Percentiles rank a stretch among this genome's conserved stretches.
These are phyloP conservation scores for Cassiopea andromeda DNA, from an alignment of 30 jellyfish, hydroid and myxozoan genomes.

Conservation along the genomic window DNA sequence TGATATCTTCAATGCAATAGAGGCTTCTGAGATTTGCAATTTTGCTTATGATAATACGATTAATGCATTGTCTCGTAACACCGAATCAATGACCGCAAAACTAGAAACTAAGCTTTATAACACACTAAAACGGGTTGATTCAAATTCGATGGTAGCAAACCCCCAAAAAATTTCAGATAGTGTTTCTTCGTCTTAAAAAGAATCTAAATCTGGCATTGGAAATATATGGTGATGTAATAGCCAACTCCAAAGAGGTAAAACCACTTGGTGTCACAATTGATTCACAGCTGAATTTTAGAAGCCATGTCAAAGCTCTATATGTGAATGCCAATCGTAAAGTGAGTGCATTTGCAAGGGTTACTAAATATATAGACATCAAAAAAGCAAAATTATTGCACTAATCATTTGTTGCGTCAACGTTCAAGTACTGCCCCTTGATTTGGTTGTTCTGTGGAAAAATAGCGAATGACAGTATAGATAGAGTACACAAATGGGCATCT, in stretches of 20 bases:
- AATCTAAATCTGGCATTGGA: neutral
- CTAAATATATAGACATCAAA: neutral
- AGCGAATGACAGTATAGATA: slow-evolving; percentile 15
- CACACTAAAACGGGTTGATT: neutral
- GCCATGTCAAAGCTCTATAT: slow-evolving; percentile 16
- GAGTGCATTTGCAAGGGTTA: slow-evolving; percentile 23
- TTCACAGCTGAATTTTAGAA: slow-evolving; percentile 16
- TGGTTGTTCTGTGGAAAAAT: slow-evolving; percentile 34
- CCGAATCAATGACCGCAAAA: neutral
- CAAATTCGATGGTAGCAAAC: neutral
- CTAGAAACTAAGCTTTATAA: neutral
- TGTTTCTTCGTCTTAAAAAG: slow-evolving; percentile 4
- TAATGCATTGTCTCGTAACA: neutral
- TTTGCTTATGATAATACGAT: slow-evolving; percentile 16
- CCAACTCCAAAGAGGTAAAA: slow-evolving; percentile 33
- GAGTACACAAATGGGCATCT: neutral
- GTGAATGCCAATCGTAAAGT: neutral
- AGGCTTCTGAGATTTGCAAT: slow-evolving; percentile 11
- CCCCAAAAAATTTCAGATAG: neutral
- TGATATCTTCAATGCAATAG: neutral
- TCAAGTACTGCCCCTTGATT: slow-evolving; percentile 39
- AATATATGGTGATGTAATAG: neutral
- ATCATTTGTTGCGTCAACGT: slow-evolving; percentile 7
- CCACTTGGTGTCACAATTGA: slow-evolving; percentile 39
- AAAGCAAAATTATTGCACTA: neutral